Evolutionary conservation across 64 coral and sea anemone genomes (phyloP), one percentile per base, ranked within the genome.

Genomic region (Pocillopora damicornis): DNA sequence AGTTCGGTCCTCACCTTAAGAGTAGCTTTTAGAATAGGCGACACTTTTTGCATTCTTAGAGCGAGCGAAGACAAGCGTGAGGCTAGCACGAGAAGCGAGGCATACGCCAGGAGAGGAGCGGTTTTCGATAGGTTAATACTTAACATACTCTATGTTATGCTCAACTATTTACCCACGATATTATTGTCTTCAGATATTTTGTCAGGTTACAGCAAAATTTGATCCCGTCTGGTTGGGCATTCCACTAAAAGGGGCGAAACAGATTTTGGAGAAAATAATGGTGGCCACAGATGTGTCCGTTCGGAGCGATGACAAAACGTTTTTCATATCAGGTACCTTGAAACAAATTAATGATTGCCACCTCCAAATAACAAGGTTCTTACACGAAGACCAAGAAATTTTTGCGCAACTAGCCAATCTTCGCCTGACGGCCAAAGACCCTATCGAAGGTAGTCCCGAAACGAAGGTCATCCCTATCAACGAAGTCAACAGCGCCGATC

Each of bases 301-400:
- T 85, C 63, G 72, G 23, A 4, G 22, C 3, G 38, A 12, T 13
- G 65, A 26, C 9, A 10, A 58, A n/a, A 25, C 8, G 18, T 58
- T 85, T 85, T 2, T 34, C 12, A 85, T 85, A 58, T n/a, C 9
- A 26, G 81, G 81, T 13, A 72, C 81, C 69, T 14, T 85, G n/a
- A 85, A 13, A 4, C 64, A 72, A n/a, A 73, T 85, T 20, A 85
- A 73, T 17, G 3, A 25, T 4, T 85, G 81, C 58, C 38, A 72
- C 4, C 10, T 7, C 26, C 65, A 57, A 0, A 4, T 73, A 0
- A 37, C 26, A 14, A 58, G 13, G 65, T 68, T 26, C 30, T 25
- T 85, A 23, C 22, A 8, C 13, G 9, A 71, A 56, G 37, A 85
- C 13, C 20, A 72, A 73, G 26, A 57, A 17, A 58, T 85, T 45